phyloP scores from a whole-genome alignment of 2,113 vertebrate genomes.

The Caloenas nicobarica region DNA sequence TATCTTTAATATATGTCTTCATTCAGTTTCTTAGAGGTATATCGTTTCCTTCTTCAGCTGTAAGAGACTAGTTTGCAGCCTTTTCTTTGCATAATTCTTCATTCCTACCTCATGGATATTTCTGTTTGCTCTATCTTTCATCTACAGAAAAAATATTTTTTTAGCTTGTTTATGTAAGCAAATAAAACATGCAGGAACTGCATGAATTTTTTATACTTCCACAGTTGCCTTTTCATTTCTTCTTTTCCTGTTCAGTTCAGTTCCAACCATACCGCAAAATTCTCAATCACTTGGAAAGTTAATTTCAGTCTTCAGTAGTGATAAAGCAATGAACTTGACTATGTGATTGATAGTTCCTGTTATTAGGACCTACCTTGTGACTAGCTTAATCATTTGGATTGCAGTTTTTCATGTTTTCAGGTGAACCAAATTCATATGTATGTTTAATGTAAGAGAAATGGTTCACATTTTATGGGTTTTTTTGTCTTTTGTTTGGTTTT shows the following conservation, averaged over 20 bases:
- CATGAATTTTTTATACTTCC: background rate
- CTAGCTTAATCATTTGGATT: background rate
- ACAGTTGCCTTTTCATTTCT: background rate
- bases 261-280: background rate
- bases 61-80: background rate
- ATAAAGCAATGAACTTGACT: background rate
- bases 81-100: background rate
- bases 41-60: background rate
- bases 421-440: background rate
- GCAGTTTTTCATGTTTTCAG: background rate
- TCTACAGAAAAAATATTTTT: background rate
- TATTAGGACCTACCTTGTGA: background rate
- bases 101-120: background rate
- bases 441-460: background rate
- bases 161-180: background rate
- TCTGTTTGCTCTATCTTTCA: background rate
- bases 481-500: too few relatives aligned
- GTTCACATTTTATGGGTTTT: background rate
- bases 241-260: background rate
- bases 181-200: background rate
- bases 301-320: background rate
- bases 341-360: background rate
- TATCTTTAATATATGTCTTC: background rate
- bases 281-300: background rate
- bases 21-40: background rate